Percentiles rank a stretch among this genome's conserved stretches.
Conservation (phyloP, 1,140 invertebrate genomes). For the Agraylea sexmaculata region DNA sequence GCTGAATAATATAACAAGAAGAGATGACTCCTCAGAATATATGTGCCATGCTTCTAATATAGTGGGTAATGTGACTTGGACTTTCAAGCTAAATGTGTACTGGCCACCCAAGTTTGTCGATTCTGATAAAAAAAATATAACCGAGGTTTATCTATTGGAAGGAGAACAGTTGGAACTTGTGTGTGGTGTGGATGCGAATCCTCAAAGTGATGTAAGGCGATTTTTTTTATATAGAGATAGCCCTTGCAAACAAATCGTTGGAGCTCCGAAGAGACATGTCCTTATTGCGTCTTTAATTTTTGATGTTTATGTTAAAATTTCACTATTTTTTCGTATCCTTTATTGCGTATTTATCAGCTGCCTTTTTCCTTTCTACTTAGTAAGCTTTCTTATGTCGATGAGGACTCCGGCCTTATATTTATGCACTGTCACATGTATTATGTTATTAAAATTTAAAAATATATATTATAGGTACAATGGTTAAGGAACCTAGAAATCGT, state of each 20-base stretch:
- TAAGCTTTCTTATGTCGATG: too few relatives aligned
- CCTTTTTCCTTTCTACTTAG: too few relatives aligned
- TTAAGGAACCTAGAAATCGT: conserved; percentile 20
- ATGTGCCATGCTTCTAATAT: conserved; percentile 30
- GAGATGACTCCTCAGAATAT: conserved; percentile 24
- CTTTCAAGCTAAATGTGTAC: conserved; percentile 24
- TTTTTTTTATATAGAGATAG: too few relatives aligned
- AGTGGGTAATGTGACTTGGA: conserved; percentile 23
- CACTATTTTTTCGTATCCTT: too few relatives aligned
- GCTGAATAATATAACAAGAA: too few relatives aligned
- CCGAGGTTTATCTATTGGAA: conserved; percentile 17
- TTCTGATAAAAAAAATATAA: conserved; percentile 3
- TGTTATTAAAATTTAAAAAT: not conserved
- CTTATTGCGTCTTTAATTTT: too few relatives aligned
- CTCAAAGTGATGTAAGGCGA: conserved; percentile 29
- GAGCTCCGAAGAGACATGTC: too few relatives aligned
- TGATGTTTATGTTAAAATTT: not conserved
- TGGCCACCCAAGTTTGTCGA: conserved; percentile 26
- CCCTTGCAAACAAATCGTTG: too few relatives aligned
- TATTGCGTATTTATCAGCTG: too few relatives aligned
- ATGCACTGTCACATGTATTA: too few relatives aligned
- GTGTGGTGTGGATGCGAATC: conserved; percentile 32
- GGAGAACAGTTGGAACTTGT: conserved; percentile 27
- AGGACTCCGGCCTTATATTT: too few relatives aligned
- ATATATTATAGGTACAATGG: conserved; percentile 27